phyloP scores from a whole-genome alignment of 2,888 invertebrate species.

The Sesia apiformis region DNA sequence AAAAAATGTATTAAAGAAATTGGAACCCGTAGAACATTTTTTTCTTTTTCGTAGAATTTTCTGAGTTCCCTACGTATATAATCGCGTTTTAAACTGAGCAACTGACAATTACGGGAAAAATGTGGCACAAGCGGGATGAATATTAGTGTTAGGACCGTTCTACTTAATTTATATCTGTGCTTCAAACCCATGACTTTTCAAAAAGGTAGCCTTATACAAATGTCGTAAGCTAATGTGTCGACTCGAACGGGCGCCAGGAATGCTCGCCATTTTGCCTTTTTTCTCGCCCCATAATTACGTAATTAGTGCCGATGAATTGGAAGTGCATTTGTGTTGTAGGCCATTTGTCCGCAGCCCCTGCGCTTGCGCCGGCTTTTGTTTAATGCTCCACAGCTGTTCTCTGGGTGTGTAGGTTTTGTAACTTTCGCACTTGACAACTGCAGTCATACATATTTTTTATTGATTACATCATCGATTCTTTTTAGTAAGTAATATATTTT shows the following conservation, averaged over 20 bases:
- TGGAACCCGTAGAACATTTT: too few relatives aligned
- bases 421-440: constrained; percentile 32
- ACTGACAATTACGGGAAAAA: too few relatives aligned
- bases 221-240: constrained; percentile 63
- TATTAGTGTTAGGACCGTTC: too few relatives aligned
- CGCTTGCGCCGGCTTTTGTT: constrained; percentile 47
- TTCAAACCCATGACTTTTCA: not conserved
- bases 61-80: too few relatives aligned
- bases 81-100: too few relatives aligned
- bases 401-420: constrained; percentile 30
- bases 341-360: constrained; percentile 52
- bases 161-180: too few relatives aligned
- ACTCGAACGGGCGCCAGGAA: constrained; percentile 42
- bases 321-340: constrained; percentile 56
- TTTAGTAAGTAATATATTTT: not conserved
- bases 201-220: constrained; percentile 28
- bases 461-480: not conserved
- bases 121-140: too few relatives aligned
- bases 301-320: constrained; percentile 70
- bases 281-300: constrained; percentile 65
- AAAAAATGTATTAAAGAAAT: too few relatives aligned
- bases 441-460: constrained; percentile 2
- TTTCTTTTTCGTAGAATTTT: too few relatives aligned
- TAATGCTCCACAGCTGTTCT: constrained; percentile 56
- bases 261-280: constrained; percentile 61